A percentile compares a stretch with the other conserved stretches of the same genome.
Conservation (phyloP, 2,888 invertebrate genomes). For the Phortica magna region DNA sequence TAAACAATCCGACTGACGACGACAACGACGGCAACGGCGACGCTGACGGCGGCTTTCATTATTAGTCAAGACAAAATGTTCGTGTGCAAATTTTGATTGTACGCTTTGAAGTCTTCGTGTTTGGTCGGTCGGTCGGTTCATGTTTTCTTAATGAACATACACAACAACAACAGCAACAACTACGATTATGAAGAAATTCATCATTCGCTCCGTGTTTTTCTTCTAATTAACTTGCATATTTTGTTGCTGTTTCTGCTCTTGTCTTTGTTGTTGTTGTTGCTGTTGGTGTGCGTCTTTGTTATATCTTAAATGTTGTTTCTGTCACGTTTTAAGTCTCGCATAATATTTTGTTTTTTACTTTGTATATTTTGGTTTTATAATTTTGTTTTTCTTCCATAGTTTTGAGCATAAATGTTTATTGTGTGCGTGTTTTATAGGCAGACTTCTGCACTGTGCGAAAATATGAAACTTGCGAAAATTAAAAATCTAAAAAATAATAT, state of each 20-base stretch:
- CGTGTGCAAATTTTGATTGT: conserved; percentile 3
- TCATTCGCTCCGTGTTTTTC: conserved; percentile 14
- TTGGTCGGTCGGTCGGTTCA: background rate
- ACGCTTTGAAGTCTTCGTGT: background rate
- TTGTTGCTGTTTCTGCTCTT: conserved; percentile 50
- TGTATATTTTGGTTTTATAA: conserved; percentile 45
- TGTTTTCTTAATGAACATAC: conserved; percentile 6
- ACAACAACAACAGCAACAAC: conserved; percentile 13
- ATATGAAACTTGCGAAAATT: no score
- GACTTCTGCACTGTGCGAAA: background rate
- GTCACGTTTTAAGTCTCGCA: conserved; percentile 49
- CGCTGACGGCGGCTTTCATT: background rate
- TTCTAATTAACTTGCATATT: conserved; percentile 37
- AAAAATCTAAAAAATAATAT: no score
- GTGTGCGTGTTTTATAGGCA: conserved; percentile 49
- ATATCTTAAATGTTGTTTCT: conserved; percentile 67
- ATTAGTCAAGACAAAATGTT: background rate
- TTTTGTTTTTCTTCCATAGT: conserved; percentile 1
- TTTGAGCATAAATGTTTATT: conserved; percentile 49
- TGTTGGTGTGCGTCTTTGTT: conserved; percentile 34
- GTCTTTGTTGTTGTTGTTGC: conserved; percentile 42
- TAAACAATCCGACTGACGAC: conserved; percentile 33
- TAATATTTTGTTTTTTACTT: conserved; percentile 34
- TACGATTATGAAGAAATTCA: conserved; percentile 14
- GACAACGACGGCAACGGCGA: conserved; percentile 4